Base-by-base conservation (phyloP, 1,140 invertebrate genomes). In the Papilio machaon region DNA sequence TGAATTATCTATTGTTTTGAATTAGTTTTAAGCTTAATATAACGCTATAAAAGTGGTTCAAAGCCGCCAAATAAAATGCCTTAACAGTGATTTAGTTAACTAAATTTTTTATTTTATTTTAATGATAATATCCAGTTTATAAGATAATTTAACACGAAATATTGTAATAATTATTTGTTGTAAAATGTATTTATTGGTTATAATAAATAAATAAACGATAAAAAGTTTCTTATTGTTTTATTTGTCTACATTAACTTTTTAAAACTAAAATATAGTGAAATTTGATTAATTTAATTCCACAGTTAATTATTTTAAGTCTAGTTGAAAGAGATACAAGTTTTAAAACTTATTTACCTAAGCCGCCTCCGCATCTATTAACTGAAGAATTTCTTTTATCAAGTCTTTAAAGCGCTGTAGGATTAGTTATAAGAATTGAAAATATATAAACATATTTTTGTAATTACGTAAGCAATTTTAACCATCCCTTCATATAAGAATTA, bases 111-210 rank as follows among this genome's bases (percentile, higher is more conserved):
- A 88, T 75, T 74, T 87, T 85, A 82, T 83, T 82, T 86, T 80
- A 82, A 85, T 80, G 75, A 73, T 80, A 47, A 80, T 85, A 85
- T 86, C 84, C 89, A 90, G 86, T 91, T 85, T 83, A 70, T 77
- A 77, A 76, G 74, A 85, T 84, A 84, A 87, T 87, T 87, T 89
- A 90, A 90, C 85, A 90, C 81, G 85, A 87, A 82, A 84, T 88
- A 85, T 87, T 91, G 88, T 86, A 89, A 88, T 87, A 85, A 88
- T 88, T 92, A 92, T 91, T 90, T 94, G 93, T 94, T 94, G 91
- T 93, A 91, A 90, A 93, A 94, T 92, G 91, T 94, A 93, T 94
- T 93, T 94, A 94, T 94, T 94, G 89, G 89, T 90, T 91, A 91
- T 89, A 92, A 89, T 93, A 92, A 93, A 92, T 88, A 82, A 90